Conservation (phyloP, 2,797 vertebrate species). For the Rhinatrema bivittatum region DNA sequence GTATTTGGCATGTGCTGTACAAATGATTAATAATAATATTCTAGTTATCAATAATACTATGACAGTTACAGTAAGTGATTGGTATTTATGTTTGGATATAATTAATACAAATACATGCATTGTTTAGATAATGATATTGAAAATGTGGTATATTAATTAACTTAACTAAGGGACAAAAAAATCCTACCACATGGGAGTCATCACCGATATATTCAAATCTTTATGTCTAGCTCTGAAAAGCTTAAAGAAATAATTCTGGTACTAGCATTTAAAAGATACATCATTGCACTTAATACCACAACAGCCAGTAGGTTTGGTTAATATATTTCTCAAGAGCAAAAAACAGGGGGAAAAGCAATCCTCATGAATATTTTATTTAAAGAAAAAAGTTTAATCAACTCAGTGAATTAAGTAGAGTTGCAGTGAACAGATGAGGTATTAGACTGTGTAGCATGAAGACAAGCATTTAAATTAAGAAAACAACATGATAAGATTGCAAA, state of each 20-base stretch:
- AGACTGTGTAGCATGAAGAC: slow-evolving; percentile 16
- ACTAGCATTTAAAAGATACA: neutral
- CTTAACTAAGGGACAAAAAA: no score
- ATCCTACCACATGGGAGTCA: no score
- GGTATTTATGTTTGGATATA: no score
- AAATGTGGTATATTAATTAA: no score
- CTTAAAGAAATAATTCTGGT: neutral
- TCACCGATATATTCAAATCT: neutral
- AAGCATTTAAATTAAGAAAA: slow-evolving; percentile 35
- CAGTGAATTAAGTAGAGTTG: slow-evolving; percentile 25
- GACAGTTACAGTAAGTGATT: no score
- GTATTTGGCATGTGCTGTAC: no score
- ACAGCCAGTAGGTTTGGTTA: slow-evolving; percentile 6
- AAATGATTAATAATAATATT: no score
- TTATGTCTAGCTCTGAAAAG: neutral
- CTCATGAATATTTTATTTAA: slow-evolving; percentile 17
- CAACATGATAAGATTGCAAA: slow-evolving; percentile 14
- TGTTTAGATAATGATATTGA: no score
- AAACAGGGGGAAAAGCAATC: neutral
- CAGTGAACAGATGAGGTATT: slow-evolving; percentile 21
- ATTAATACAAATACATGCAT: no score
- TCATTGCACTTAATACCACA: slow-evolving; percentile 3
- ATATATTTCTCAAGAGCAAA: slow-evolving; percentile 7
- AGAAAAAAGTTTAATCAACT: slow-evolving; percentile 22
- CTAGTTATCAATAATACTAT: no score